Evolutionary conservation across 2,797 vertebrate genomes (phyloP).

Genomic region (Lepus oiostolus): DNA sequence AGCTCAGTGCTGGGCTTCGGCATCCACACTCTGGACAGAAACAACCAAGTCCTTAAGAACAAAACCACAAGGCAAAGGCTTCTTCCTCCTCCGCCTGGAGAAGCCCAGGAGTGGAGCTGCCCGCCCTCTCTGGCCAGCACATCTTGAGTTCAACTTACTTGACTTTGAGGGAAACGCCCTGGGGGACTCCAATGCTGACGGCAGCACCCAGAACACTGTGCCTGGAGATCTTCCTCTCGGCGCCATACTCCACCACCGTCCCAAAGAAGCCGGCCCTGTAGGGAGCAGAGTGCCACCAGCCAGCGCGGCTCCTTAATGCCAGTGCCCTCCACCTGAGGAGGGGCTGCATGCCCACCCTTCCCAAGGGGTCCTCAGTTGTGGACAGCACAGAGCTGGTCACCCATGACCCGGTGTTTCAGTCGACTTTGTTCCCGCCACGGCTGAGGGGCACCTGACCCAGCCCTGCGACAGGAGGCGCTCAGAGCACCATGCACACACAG

Average conservation of each 20-base stretch:
- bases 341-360: background rate
- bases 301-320: background rate
- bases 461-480: background rate
- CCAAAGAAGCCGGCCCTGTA: slow-evolving; percentile 98
- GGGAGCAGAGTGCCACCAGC: slow-evolving; percentile 47
- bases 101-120: background rate
- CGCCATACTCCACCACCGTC: slow-evolving; percentile 97
- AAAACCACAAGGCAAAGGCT: background rate
- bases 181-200: slow-evolving; percentile 97
- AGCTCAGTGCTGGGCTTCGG: fast-evolving
- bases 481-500: background rate
- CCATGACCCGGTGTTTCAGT: too few relatives aligned
- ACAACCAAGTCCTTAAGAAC: background rate
- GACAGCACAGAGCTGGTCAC: background rate
- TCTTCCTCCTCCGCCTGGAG: fast-evolving
- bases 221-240: slow-evolving; percentile 98
- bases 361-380: fast-evolving
- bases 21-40: background rate
- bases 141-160: slow-evolving; percentile 91
- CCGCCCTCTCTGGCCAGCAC: background rate
- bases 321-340: background rate
- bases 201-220: slow-evolving; percentile 97
- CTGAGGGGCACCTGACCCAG: background rate
- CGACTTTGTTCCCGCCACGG: too few relatives aligned
- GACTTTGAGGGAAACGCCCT: slow-evolving; percentile 98